Base-by-base conservation (phyloP, 2,888 invertebrate genomes). In the Chaetoderma sp. region DNA sequence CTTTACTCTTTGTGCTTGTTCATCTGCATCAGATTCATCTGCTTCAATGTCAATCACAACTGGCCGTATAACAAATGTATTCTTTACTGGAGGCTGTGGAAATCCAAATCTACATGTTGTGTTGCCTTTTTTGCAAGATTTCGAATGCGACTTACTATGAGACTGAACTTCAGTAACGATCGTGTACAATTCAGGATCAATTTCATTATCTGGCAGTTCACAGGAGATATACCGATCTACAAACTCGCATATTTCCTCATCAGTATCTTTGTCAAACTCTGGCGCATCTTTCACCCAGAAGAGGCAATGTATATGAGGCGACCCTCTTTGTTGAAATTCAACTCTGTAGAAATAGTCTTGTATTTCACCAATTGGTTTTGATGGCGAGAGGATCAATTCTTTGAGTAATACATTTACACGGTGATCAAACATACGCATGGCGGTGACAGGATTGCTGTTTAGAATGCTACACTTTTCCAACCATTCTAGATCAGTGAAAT, bases 71-170 rank as follows among this genome's bases (percentile, higher is more conserved):
- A 71, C 55, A 49, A 65, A 63, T 23, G 68, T 71, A 16, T 39
- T 10, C 8, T n/a, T 49, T 25, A 62, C 60, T 49, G 67, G 54
- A 44, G 71, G 71, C 30, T 60, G 59, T 27, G 68, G 68, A 36
- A 69, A 71, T 32, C 54, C 47, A 33, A 71, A 71, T 45, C 68
- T 56, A 45, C 71, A 71, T 4, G 23, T 33, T 44, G 54, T 63
- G 32, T 59, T 55, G 39, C 44, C 55, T 30, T 71, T 71, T 50
- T 58, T 64, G 49, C 71, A 71, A 13, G 66, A 60, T 25, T 58
- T 67, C 42, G 72, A 70, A 54, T 72, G 72, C 4, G 44, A 58
- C 52, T 65, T 67, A n/a, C 65, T 63, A 49, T 71, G 71, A 45
- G 61, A 58, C 52, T 71, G 71, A 13, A 71, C 69, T 42, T 32